Base-by-base conservation (phyloP, 2,797 vertebrate species). In the Dendrocincla tyrannina region DNA sequence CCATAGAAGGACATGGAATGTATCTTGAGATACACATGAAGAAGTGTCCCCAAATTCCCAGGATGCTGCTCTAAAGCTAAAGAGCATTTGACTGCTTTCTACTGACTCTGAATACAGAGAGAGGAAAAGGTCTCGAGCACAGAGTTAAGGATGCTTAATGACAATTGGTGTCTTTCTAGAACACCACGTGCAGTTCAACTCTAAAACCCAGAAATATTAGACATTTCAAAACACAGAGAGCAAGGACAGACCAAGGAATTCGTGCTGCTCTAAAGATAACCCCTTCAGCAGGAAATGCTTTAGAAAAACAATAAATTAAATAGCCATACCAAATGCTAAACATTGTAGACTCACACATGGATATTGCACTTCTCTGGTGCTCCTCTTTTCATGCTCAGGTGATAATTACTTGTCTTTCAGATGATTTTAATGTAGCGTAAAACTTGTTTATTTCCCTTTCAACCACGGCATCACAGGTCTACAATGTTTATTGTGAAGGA, bases 331-430 rank as follows among this genome's bases (percentile, higher is more conserved):
- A 49, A 77, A 72, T n/a, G 17, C 20, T 49, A 85, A 87, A n/a
- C 42, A 55, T 2, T 2, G 2, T 24, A 67, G 24, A 13, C 11
- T 69, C 27, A 56, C 58, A 50, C 7, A 30, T 22, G 10, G n/a
- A 32, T 32, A 81, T 25, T 69, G 52, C 25, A 62, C 19, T 85
- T 82, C 14, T 39, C 30, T 69, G 0, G 0, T n/a, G 46, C 69
- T 62, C 6, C 5, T 78, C 41, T 85, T 87, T 80, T 85, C 39
- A 47, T 47, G 58, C 24, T 17, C 22, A 82, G n/a, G 47, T 85
- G 78, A 77, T 85, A 93, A 92, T 58, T 87, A 84, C 10, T 27
- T 62, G 30, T 67, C 59, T 72, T 76, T 92, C 46, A 69, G 70
- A 76, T 46, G 4, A 56, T 30, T 82, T 58, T 76, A 76, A 64